These are phyloP conservation scores for Microcebus tavaratra DNA, from an alignment of 2,113 vertebrate genomes.

Conservation along the genomic window DNA sequence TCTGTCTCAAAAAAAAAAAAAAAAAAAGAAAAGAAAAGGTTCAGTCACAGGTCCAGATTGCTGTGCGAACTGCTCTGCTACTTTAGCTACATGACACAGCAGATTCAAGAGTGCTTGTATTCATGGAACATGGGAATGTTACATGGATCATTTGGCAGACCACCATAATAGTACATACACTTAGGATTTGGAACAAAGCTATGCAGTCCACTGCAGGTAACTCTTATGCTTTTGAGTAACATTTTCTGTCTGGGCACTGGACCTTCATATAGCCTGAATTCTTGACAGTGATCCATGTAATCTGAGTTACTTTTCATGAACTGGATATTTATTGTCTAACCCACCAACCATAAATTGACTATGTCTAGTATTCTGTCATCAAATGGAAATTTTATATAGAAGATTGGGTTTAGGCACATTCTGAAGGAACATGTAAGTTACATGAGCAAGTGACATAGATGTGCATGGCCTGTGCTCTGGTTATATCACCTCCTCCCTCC, in stretches of 20 bases:
- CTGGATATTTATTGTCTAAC: background rate
- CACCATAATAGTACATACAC: accelerated
- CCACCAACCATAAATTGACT: background rate
- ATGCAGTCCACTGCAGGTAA: background rate
- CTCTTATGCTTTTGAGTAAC: background rate
- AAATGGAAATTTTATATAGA: background rate
- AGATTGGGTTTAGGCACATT: background rate
- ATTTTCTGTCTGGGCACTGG: background rate
- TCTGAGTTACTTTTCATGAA: background rate
- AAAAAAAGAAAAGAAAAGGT: no score
- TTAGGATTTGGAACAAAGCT: background rate
- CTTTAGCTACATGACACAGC: background rate
- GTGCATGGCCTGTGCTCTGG: accelerated
- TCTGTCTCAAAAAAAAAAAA: no score
- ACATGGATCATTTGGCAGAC: background rate
- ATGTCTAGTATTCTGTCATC: background rate
- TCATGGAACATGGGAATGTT: background rate
- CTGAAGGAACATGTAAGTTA: background rate
- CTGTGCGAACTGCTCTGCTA: background rate
- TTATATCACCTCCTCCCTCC: background rate
- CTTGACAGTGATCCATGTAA: background rate
- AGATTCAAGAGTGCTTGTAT: background rate
- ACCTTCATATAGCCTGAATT: background rate
- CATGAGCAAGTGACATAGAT: background rate
- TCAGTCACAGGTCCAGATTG: background rate